These are phyloP conservation scores for Heloderma charlesbogerti DNA, from an alignment of 2,113 vertebrate genomes.

Conservation along the genomic window DNA sequence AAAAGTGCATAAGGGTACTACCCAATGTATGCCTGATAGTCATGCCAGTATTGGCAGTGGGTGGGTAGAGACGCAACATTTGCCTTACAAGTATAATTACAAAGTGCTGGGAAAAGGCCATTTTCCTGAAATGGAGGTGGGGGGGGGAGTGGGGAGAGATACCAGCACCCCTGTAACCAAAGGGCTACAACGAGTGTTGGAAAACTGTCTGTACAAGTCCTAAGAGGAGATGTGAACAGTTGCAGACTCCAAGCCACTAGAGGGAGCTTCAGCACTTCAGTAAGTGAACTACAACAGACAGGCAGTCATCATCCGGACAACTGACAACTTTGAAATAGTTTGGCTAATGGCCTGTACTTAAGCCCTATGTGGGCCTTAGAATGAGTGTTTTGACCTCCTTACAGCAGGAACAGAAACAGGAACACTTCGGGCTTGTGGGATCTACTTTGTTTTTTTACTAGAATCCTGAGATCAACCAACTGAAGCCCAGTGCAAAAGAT, in stretches of 20 bases:
- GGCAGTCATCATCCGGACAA: neutral
- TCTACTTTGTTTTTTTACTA: too few species aligned
- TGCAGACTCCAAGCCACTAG: slow-evolving; percentile 62
- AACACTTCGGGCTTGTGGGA: too few species aligned
- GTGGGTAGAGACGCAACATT: neutral
- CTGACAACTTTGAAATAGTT: slow-evolving; percentile 45
- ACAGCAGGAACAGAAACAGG: neutral
- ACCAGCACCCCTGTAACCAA: neutral
- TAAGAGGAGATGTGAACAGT: slow-evolving; percentile 10
- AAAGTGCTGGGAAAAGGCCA: neutral
- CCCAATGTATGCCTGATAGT: neutral
- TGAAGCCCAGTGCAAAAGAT: too few species aligned
- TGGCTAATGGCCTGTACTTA: neutral
- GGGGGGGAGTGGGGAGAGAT: neutral
- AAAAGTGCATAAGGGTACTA: neutral
- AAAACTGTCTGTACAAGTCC: neutral
- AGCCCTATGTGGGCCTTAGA: neutral
- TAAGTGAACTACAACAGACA: slow-evolving; percentile 12
- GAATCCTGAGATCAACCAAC: too few species aligned
- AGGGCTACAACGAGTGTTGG: neutral
- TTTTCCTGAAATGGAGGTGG: neutral
- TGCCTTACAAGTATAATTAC: neutral
- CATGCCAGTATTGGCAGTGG: neutral
- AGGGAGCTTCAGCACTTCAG: slow-evolving; percentile 73
- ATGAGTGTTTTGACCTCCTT: slow-evolving; percentile 5